Conservation (phyloP, 2,888 invertebrate species). For the Chrysodeixis includens region DNA sequence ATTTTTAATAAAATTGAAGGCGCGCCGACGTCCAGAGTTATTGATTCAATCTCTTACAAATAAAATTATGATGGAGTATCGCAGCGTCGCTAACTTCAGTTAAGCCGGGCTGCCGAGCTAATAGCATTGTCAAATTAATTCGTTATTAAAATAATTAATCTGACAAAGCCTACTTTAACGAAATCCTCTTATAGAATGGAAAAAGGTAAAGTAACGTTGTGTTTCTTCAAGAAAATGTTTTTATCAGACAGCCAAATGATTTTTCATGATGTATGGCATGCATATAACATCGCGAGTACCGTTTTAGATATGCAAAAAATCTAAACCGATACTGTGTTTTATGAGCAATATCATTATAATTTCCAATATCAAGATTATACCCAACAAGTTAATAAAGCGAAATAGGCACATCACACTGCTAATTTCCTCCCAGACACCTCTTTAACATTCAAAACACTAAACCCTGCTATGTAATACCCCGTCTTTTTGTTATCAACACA, state of each 20-base stretch:
- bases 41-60: conserved; percentile 43
- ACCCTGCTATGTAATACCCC: conserved; percentile 22
- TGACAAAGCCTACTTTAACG: neutral
- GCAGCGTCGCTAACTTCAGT: neutral
- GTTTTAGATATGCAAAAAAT: too few relatives aligned
- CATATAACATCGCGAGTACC: too few relatives aligned
- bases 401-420: neutral
- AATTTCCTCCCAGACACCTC: conserved; percentile 22
- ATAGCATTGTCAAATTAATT: neutral
- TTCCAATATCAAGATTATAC: neutral
- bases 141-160: neutral
- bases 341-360: neutral
- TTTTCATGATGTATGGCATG: too few relatives aligned
- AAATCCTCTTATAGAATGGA: too few relatives aligned
- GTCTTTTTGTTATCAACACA: conserved; percentile 44
- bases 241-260: too few relatives aligned
- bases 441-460: conserved; percentile 32
- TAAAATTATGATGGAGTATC: conserved; percentile 9
- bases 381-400: conserved; percentile 1
- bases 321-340: too few relatives aligned
- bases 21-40: conserved; percentile 21
- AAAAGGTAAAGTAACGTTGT: too few relatives aligned
- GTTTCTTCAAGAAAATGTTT: too few relatives aligned
- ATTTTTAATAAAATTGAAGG: conserved; percentile 28
- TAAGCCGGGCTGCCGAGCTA: neutral